These are phyloP conservation scores for Epinotia brunnichana DNA, from an alignment of 2,888 invertebrate genomes.

Conservation along the genomic window DNA sequence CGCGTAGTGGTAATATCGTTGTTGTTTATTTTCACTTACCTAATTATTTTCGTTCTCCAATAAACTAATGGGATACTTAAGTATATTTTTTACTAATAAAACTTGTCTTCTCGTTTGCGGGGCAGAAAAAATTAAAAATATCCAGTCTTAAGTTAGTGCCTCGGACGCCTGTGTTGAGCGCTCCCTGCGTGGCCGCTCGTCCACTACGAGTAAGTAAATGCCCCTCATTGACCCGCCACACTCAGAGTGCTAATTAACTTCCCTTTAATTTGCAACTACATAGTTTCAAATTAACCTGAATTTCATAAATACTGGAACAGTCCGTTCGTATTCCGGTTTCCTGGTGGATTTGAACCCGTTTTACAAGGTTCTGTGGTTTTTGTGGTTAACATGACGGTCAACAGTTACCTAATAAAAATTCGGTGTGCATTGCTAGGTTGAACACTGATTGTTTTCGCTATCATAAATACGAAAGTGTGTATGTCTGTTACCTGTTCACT, in stretches of 20 bases:
- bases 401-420: no score
- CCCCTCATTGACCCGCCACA: constrained; percentile 8
- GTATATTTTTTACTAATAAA: not conserved
- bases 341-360: not conserved
- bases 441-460: not conserved
- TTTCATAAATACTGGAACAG: not conserved
- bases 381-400: no score
- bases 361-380: not conserved
- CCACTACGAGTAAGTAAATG: not conserved
- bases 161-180: not conserved
- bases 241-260: constrained; percentile 17
- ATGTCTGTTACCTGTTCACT: no score
- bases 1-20: no score
- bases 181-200: not conserved
- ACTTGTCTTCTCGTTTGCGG: no score
- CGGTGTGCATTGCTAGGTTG: no score
- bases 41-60: no score
- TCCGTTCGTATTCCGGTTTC: not conserved
- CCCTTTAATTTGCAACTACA: constrained; percentile 13
- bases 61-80: no score
- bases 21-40: no score
- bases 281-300: constrained; percentile 13
- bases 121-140: no score
- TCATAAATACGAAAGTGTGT: no score
- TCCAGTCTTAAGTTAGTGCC: no score